A percentile compares a stretch with the other conserved stretches of the same genome.
phyloP scores from a whole-genome alignment of 2,888 invertebrate genomes.

The Eristalinus aeneus region DNA sequence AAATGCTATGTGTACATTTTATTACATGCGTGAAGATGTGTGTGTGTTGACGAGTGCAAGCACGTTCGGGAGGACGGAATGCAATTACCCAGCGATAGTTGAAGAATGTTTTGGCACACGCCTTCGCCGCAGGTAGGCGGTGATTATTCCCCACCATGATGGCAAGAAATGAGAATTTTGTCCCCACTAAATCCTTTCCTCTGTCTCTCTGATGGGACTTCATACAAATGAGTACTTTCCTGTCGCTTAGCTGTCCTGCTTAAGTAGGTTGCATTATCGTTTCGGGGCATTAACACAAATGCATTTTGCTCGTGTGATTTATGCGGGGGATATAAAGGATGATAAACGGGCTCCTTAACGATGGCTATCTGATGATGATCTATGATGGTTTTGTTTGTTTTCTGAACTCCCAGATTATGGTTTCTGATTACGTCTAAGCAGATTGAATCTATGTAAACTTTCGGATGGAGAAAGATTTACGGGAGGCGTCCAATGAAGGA shows the following conservation, averaged over 20 bases:
- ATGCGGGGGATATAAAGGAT: background rate
- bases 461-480: no score
- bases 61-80: background rate
- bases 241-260: background rate
- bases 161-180: background rate
- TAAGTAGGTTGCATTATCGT: background rate
- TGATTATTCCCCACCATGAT: background rate
- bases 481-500: no score
- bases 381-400: background rate
- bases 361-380: background rate
- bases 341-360: background rate
- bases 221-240: background rate
- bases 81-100: background rate
- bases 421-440: no score
- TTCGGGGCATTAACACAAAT: background rate
- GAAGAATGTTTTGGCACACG: background rate
- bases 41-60: background rate
- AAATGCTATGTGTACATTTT: slow-evolving; percentile 1
- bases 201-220: background rate
- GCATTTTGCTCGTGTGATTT: background rate
- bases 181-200: no score
- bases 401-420: background rate
- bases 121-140: background rate
- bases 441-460: no score
- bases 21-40: background rate